Evolutionary conservation across 2,797 vertebrate species (phyloP).

Genomic region (Hybognathus amarus): DNA sequence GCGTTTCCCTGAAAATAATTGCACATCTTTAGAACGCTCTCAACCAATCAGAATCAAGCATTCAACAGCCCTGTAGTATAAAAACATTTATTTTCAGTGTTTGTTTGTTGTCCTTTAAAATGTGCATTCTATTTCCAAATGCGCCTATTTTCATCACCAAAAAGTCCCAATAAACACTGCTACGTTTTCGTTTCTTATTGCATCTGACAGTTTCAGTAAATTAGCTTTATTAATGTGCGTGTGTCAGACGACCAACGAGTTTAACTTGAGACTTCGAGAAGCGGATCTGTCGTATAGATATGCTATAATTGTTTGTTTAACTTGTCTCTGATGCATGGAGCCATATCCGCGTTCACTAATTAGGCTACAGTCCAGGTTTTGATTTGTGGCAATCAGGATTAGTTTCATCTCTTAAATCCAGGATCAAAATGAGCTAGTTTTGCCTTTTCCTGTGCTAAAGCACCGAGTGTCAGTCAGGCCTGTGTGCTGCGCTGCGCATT

Average conservation of each 20-base stretch:
- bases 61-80: too few species aligned
- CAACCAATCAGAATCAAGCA: too few species aligned
- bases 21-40: too few species aligned
- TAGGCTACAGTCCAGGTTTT: conserved; percentile 52
- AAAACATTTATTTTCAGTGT: neutral
- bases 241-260: conserved; percentile 41
- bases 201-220: neutral
- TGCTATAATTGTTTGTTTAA: conserved; percentile 74
- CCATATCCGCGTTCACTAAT: conserved; percentile 74
- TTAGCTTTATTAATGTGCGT: conserved; percentile 11
- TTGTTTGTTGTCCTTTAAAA: neutral
- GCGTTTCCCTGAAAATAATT: too few species aligned
- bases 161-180: neutral
- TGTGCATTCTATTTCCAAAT: neutral
- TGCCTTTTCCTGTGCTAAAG: conserved; percentile 20
- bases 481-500: conserved; percentile 25
- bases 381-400: conserved; percentile 49
- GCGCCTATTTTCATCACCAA: neutral
- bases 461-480: conserved; percentile 6
- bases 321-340: conserved; percentile 72
- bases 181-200: neutral
- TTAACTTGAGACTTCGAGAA: conserved; percentile 67
- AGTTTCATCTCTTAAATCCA: conserved; percentile 41
- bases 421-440: conserved; percentile 33
- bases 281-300: conserved; percentile 57